Evolutionary conservation across 2,797 vertebrate species (phyloP).

Genomic region (Ctenopoma multispine): DNA sequence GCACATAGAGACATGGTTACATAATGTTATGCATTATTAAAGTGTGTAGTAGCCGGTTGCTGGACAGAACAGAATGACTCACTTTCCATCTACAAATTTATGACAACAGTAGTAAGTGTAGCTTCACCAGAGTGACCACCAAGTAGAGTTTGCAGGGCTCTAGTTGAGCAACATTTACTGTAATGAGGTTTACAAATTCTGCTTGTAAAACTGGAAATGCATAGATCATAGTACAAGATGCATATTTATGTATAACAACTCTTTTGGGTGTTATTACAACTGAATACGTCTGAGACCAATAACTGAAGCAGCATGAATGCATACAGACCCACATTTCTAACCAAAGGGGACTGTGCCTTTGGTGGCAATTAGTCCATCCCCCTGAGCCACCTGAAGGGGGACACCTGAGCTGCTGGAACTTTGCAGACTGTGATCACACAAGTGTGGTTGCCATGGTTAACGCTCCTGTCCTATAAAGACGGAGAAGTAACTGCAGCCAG

Average conservation of each 20-base stretch:
- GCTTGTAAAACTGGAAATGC: too few relatives aligned
- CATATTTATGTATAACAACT: too few relatives aligned
- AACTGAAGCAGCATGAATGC: background rate
- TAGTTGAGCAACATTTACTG: background rate
- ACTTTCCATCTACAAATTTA: background rate
- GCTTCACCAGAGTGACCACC: background rate
- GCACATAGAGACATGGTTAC: background rate
- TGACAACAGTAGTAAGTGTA: background rate
- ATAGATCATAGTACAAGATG: too few relatives aligned
- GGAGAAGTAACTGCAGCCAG: slow-evolving; percentile 13
- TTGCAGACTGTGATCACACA: slow-evolving; percentile 29
- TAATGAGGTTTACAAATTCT: too few relatives aligned
- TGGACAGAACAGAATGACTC: background rate
- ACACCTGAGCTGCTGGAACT: background rate
- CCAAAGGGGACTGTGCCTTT: background rate
- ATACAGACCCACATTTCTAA: slow-evolving; percentile 5
- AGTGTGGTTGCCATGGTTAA: slow-evolving; percentile 55
- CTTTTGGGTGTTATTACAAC: background rate
- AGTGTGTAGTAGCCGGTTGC: background rate
- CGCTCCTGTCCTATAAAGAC: slow-evolving; percentile 17
- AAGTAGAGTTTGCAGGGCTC: background rate
- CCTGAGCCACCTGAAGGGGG: slow-evolving; percentile 24
- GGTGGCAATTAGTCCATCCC: slow-evolving; percentile 22
- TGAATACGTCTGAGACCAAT: background rate
- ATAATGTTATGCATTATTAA: slow-evolving; percentile 1